Evolutionary conservation across 2,113 vertebrate species (phyloP).

Genomic region (Enhydra lutris): DNA sequence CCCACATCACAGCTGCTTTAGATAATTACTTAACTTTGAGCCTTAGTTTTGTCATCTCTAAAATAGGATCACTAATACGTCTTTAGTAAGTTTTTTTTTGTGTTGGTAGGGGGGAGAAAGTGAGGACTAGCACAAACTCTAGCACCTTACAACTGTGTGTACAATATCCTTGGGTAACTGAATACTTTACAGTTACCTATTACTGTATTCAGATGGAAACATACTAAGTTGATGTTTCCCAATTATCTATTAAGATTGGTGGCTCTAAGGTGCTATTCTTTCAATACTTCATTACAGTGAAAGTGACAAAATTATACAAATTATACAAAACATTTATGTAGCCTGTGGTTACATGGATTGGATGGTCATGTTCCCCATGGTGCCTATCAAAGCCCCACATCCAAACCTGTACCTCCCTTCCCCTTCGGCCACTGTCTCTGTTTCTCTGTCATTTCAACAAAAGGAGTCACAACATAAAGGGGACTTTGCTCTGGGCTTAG

Average conservation of each 20-base stretch:
- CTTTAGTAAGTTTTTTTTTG: not conserved
- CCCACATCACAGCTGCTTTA: not conserved
- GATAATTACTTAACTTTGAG: not conserved
- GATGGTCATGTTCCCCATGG: not conserved
- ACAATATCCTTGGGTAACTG: not conserved
- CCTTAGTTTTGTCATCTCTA: not conserved
- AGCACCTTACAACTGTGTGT: not conserved
- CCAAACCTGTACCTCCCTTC: not conserved
- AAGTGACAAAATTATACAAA: not conserved
- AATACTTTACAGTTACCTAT: not conserved
- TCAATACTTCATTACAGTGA: not conserved
- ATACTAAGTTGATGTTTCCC: not conserved
- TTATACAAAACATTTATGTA: not conserved
- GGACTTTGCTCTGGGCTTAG: not conserved
- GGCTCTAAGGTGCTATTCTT: not conserved
- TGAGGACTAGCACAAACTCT: not conserved
- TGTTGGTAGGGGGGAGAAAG: not conserved
- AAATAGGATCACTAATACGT: not conserved
- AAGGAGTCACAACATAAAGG: not conserved
- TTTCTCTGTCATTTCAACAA: not conserved
- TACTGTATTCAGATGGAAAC: not conserved
- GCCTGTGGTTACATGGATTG: fast-evolving
- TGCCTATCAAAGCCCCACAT: not conserved
- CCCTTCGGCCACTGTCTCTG: too few species aligned
- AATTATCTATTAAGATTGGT: not conserved